Evolutionary conservation across 2,888 invertebrate species (phyloP), one percentile per base, ranked within the genome.

Genomic region (Blastobasis adustella): DNA sequence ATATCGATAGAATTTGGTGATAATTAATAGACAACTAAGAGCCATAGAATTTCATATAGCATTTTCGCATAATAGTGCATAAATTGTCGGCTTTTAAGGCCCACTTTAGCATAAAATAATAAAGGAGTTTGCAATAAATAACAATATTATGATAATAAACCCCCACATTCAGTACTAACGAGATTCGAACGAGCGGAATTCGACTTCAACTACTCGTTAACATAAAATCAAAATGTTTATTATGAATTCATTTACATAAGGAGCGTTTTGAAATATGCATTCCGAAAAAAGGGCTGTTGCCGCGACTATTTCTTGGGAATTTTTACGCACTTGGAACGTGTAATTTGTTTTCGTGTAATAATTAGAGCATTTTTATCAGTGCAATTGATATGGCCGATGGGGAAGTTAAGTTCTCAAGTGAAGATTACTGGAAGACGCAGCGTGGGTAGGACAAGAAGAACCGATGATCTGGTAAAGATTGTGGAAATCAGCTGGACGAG

Each of bases 191-290:
- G 71, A 76, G 71, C 71, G 65, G 66, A 71, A 71, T 73, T 63
- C 70, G 65, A 71, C 71, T 74, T 70, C 69, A 75, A 77, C 79
- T 77, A 79, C 81, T 84, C 78, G 83, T 84, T 84, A 82, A 72
- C 71, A 71, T 74, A 71, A 71, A 79, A 82, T 80, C 81, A 82
- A 80, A 83, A 86, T 85, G 84, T 84, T 81, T 83, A 81, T 79
- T 82, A 81, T 82, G 83, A 82, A 84, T 82, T 74, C 71, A 84
- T 85, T 85, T 83, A 78, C 82, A 84, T 84, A 83, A 82, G 69
- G 71, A 79, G 73, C 63, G 62, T 59, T 70, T 67, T 64, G 23
- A 74, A 76, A 76, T 79, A 79, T 78, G 75, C 76, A 77, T 73
- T 70, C 69, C 69, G 64, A 63, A 65, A 65, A 67, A 65, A 65